Evolutionary conservation across 2,888 invertebrate species (phyloP), one percentile per base, ranked within the genome.

Genomic region (Drepanosiphum platanoidis): DNA sequence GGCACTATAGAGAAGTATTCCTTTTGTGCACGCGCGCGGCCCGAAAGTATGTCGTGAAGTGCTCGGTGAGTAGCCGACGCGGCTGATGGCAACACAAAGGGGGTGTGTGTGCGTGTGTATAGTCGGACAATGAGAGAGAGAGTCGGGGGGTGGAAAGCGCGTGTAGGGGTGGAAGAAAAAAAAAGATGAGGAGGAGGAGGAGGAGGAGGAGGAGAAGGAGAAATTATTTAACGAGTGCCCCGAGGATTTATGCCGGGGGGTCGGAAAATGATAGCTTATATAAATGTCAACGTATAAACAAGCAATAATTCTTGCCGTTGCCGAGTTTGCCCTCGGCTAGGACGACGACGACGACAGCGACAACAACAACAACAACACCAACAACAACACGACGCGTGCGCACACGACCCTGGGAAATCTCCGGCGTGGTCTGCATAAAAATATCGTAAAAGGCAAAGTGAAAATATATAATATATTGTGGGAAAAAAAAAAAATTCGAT

Each of bases 271-370:
- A 84, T 84, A 84, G 75, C 84, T 84, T 84, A 84, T 68, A 77
- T 77, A 84, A 84, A 84, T 58, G 84, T 84, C 84, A 77, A 84
- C 84, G 84, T 84, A 84, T 84, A 84, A 84, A 84, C 84, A 77
- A 84, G 84, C 84, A 77, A 84, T 84, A 84, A 84, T 77, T 84
- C 75, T 84, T 84, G 77, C 75, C 27, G 83, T 72, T 82, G 30
- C 82, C 64, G 64, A 58, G 80, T 66, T 64, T 68, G 46, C 66
- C 64, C 79, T 32, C 22, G 52, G 22, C 52, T 52, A 22, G 52
- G 15, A 52, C 22, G 52, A 52, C 22, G 52, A 2, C 27, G 64
- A 3, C 30, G 27, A 11, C 27, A 4, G 8, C 30, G 64, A 13
- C 64, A 9, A n/a, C n/a, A n/a, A n/a, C 27, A 27, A 22, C 27